Evolutionary conservation across 1,140 invertebrate genomes (phyloP).

Genomic region (Pseudomyrmex concolor): DNA sequence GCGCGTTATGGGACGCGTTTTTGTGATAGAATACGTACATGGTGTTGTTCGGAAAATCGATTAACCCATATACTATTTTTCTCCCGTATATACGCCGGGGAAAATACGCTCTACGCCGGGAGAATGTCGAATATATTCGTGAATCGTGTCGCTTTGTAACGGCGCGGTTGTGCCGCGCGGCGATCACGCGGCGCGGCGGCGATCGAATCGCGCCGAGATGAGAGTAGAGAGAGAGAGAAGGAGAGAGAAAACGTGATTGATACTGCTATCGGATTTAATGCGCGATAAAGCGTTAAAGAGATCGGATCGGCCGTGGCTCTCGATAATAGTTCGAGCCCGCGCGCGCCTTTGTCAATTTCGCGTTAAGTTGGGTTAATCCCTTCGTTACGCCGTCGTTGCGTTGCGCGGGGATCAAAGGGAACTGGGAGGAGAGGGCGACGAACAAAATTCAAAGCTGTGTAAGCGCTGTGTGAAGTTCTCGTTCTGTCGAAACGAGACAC

Average conservation of each 20-base stretch:
- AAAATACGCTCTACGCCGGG: constrained; percentile 41
- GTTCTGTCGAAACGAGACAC: constrained; percentile 31
- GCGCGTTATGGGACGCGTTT: constrained; percentile 30
- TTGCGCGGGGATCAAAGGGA: constrained; percentile 28
- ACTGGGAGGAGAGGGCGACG: background rate
- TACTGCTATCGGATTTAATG: constrained; percentile 41
- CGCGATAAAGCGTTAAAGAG: constrained; percentile 54
- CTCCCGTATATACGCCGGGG: background rate
- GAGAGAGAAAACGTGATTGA: constrained; percentile 24
- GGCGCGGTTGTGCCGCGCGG: constrained; percentile 6
- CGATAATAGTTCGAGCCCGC: constrained; percentile 42
- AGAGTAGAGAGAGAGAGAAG: background rate
- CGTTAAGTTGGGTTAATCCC: constrained; percentile 55
- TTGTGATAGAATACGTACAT: constrained; percentile 14
- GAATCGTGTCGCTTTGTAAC: constrained; percentile 55
- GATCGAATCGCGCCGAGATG: background rate
- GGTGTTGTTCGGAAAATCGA: constrained; percentile 53
- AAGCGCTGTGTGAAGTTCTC: constrained; percentile 25
- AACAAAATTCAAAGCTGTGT: constrained; percentile 50
- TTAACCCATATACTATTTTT: constrained; percentile 20
- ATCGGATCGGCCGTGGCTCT: constrained; percentile 33
- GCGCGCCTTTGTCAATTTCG: constrained; percentile 56
- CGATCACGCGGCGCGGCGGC: constrained; percentile 7
- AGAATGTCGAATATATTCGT: constrained; percentile 37
- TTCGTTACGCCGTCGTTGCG: constrained; percentile 45